A percentile compares a stretch with the other conserved stretches of the same genome.
These are phyloP conservation scores for Onychostoma macrolepis DNA, from an alignment of 2,113 vertebrate genomes.

Conservation along the genomic window DNA sequence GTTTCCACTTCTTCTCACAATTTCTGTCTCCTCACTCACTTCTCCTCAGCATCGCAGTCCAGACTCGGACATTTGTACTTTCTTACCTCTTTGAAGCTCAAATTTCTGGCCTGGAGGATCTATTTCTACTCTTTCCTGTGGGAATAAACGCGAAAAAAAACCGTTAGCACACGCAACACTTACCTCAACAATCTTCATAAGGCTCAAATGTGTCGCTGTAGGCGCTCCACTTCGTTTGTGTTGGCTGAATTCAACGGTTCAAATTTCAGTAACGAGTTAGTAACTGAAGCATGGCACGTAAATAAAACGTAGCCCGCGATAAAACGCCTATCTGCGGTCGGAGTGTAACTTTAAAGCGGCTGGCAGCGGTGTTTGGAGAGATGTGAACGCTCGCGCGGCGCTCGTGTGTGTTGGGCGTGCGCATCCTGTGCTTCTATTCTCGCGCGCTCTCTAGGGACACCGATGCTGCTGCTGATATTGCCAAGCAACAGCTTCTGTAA, in stretches of 20 bases:
- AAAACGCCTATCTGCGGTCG: neutral
- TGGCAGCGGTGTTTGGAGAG: neutral
- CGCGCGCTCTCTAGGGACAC: constrained; percentile 53
- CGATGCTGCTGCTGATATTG: constrained; percentile 52
- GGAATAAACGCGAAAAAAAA: neutral
- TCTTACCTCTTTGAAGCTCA: constrained; percentile 1
- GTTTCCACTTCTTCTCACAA: neutral
- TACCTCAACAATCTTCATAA: constrained; percentile 56
- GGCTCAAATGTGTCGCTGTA: constrained; percentile 21
- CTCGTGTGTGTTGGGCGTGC: constrained; percentile 41
- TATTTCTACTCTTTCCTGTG: neutral
- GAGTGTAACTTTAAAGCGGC: constrained; percentile 32
- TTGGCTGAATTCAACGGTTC: constrained; percentile 22
- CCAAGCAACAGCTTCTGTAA: constrained; percentile 55
- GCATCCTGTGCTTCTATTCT: constrained; percentile 52
- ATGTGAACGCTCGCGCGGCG: constrained; percentile 3
- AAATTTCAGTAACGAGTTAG: constrained; percentile 12
- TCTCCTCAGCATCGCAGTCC: neutral
- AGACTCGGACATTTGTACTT: neutral
- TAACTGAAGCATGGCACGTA: constrained; percentile 30
- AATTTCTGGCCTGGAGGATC: neutral
- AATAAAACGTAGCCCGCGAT: neutral
- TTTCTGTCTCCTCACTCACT: neutral
- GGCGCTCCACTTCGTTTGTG: constrained; percentile 8
- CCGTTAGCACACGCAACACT: constrained; percentile 3